A percentile compares a stretch with the other conserved stretches of the same genome.
Evolutionary conservation across 2,888 invertebrate genomes (phyloP).

Genomic region (Callinectes sapidus): DNA sequence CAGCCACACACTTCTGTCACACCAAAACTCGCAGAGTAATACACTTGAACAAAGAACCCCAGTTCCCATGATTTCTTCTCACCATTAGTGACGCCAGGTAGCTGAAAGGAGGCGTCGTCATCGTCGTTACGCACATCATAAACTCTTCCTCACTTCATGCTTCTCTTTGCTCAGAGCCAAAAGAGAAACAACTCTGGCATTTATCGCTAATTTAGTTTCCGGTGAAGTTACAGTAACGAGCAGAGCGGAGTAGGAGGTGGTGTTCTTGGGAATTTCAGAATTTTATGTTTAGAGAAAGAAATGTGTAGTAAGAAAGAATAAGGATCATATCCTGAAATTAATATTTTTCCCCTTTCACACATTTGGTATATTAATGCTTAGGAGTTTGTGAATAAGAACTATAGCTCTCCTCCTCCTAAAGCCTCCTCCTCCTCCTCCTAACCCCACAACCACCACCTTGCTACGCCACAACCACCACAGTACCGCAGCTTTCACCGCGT

Average conservation of each 20-base stretch:
- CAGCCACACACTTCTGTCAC: neutral
- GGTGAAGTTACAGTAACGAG: neutral
- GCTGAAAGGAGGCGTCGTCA: neutral
- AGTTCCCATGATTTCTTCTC: neutral
- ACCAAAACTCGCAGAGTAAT: neutral
- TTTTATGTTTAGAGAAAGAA: neutral
- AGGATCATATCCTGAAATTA: neutral
- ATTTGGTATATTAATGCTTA: too few species aligned
- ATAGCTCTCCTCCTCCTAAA: neutral
- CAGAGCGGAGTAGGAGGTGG: neutral
- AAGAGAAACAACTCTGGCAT: neutral
- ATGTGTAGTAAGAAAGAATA: neutral
- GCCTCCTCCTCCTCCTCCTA: neutral
- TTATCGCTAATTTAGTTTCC: too few species aligned
- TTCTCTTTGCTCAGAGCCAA: too few species aligned
- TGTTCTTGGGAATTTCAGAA: too few species aligned
- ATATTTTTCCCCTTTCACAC: too few species aligned
- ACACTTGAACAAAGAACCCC: neutral
- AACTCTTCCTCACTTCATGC: neutral
- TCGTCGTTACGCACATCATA: neutral
- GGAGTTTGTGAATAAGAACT: too few species aligned
- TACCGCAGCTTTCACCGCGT: neutral
- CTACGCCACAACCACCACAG: neutral
- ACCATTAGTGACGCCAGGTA: neutral
- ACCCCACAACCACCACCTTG: neutral